Conservation (phyloP, 2,888 invertebrate species). For the Drosophila mimetica region DNA sequence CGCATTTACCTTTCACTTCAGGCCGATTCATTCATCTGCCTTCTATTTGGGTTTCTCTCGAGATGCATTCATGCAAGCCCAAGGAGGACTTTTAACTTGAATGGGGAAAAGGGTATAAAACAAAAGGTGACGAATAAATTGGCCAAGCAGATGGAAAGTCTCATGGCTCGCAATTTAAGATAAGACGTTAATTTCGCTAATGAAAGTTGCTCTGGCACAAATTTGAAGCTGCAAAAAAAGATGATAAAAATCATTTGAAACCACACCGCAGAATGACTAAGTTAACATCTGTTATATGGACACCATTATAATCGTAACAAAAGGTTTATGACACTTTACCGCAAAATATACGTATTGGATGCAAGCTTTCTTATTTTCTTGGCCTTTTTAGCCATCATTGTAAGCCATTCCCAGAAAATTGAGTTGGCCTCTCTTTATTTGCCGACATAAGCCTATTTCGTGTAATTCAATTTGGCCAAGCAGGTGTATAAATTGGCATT, state of each 20-base stretch:
- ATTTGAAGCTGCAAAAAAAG: neutral
- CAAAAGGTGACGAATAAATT: slow-evolving; percentile 12
- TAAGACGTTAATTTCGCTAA: slow-evolving; percentile 29
- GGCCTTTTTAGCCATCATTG: neutral
- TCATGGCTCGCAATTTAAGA: slow-evolving; percentile 9
- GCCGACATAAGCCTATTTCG: slow-evolving; percentile 30
- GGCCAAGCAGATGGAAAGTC: neutral
- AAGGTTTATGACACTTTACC: slow-evolving; percentile 8
- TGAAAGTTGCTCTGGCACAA: slow-evolving; percentile 12
- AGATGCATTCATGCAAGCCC: slow-evolving; percentile 26
- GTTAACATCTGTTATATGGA: slow-evolving; percentile 8
- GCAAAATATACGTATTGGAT: neutral
- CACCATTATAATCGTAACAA: neutral
- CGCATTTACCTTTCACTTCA: slow-evolving; percentile 50
- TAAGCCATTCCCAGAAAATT: slow-evolving; percentile 17
- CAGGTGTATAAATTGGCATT: slow-evolving; percentile 11
- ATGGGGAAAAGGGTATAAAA: neutral
- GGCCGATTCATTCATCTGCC: slow-evolving; percentile 34
- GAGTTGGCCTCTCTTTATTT: slow-evolving; percentile 10
- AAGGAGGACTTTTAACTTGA: slow-evolving; percentile 6
- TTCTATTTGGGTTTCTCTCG: slow-evolving; percentile 46
- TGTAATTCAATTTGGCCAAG: slow-evolving; percentile 23
- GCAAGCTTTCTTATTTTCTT: neutral
- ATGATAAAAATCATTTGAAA: neutral
- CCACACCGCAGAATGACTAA: neutral